Percentiles rank a stretch among this genome's conserved stretches.
Conservation (phyloP, 2,113 vertebrate species). For the Varanus salvator region DNA sequence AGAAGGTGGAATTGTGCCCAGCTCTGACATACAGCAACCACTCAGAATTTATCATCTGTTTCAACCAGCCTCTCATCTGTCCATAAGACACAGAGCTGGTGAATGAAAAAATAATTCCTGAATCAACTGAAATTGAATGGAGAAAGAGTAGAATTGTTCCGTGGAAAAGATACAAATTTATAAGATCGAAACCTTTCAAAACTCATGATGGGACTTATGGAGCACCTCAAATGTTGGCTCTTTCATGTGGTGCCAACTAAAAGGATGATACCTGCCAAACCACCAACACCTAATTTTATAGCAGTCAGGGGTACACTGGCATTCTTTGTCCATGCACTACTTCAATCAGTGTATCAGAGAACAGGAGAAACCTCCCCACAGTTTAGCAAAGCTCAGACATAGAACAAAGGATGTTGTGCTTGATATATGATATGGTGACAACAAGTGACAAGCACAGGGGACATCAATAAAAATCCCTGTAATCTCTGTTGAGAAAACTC, state of each 20-base stretch:
- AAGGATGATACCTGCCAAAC: neutral
- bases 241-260: neutral
- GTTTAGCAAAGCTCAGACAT: neutral
- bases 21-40: neutral
- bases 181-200: conserved; percentile 16
- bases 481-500: conserved; percentile 38
- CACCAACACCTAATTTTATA: neutral
- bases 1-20: neutral
- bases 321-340: conserved; percentile 2
- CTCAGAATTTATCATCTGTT: neutral
- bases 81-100: neutral
- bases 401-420: neutral
- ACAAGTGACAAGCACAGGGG: conserved; percentile 28
- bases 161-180: neutral
- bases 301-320: neutral
- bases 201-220: conserved; percentile 6
- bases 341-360: neutral
- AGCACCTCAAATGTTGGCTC: neutral
- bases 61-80: neutral
- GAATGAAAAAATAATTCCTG: conserved; percentile 16
- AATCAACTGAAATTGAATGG: conserved; percentile 14
- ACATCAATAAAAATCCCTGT: neutral
- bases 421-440: conserved; percentile 24
- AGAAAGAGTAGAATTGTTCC: conserved; percentile 24
- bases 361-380: neutral